Evolutionary conservation across 2,888 invertebrate genomes (phyloP).

Genomic region (Hermaeophaga mercurialis): DNA sequence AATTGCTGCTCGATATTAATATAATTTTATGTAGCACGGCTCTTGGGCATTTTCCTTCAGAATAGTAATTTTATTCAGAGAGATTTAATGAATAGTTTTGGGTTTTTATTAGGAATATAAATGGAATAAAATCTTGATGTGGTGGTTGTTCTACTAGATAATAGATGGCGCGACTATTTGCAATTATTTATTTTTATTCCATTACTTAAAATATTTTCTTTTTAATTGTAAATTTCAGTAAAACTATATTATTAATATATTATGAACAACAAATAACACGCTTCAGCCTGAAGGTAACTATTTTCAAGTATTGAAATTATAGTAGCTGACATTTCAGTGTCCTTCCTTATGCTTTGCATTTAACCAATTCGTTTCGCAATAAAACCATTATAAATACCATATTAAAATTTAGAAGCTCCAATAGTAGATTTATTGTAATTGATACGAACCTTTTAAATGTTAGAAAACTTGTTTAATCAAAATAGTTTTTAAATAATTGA

Average conservation of each 20-base stretch:
- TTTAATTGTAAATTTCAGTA: too few species aligned
- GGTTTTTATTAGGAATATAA: constrained; percentile 6
- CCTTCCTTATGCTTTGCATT: neutral
- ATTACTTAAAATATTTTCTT: too few species aligned
- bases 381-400: neutral
- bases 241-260: too few species aligned
- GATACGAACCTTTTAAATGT: constrained; percentile 1
- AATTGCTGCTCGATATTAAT: constrained; percentile 56
- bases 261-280: too few species aligned
- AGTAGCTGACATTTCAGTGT: neutral
- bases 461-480: neutral
- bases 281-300: too few species aligned
- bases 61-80: constrained; percentile 47
- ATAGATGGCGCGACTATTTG: constrained; percentile 25
- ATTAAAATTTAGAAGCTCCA: neutral
- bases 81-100: constrained; percentile 42
- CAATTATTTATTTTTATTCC: too few species aligned
- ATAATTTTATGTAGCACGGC: constrained; percentile 55
- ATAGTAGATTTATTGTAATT: constrained; percentile 18
- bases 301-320: too few species aligned
- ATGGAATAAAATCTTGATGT: constrained; percentile 10
- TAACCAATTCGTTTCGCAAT: neutral
- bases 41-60: constrained; percentile 44
- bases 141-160: constrained; percentile 3
- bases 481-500: neutral